Evolutionary conservation across 2,113 vertebrate species (phyloP).

Genomic region (Pseudopodoces humilis): DNA sequence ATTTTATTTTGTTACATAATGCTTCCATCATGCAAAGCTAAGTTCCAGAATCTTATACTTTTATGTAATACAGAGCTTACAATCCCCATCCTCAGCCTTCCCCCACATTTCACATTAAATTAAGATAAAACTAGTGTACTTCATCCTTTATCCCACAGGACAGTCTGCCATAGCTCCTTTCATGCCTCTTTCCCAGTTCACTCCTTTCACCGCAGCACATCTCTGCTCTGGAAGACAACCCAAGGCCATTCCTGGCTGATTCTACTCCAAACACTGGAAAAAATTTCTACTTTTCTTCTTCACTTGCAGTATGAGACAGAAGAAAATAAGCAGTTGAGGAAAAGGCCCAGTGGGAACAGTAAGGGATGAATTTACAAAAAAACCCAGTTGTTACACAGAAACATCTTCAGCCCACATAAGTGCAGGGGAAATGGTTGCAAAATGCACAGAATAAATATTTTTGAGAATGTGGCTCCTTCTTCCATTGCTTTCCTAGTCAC

Average conservation of each 20-base stretch:
- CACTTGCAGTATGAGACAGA: neutral
- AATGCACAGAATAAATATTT: neutral
- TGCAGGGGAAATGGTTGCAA: neutral
- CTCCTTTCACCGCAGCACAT: neutral
- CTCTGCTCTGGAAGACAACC: neutral
- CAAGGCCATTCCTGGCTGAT: neutral
- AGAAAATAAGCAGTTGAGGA: neutral
- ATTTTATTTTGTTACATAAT: constrained; percentile 45
- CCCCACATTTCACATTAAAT: constrained; percentile 8
- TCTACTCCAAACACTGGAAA: neutral
- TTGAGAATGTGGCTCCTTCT: neutral
- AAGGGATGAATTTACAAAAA: neutral
- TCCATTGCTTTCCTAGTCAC: neutral
- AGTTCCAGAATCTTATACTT: neutral
- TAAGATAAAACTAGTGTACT: neutral
- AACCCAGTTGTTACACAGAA: neutral
- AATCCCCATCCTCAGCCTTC: neutral
- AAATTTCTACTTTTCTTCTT: neutral
- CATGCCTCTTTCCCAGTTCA: neutral
- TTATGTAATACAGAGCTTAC: neutral
- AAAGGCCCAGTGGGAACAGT: neutral
- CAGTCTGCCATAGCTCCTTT: neutral
- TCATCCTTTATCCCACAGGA: neutral
- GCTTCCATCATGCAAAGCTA: neutral
- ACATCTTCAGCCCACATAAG: neutral